phyloP scores from a whole-genome alignment of 37 sponge, comb jelly and placozoan genomes.

The Dysidea cf. avara region DNA sequence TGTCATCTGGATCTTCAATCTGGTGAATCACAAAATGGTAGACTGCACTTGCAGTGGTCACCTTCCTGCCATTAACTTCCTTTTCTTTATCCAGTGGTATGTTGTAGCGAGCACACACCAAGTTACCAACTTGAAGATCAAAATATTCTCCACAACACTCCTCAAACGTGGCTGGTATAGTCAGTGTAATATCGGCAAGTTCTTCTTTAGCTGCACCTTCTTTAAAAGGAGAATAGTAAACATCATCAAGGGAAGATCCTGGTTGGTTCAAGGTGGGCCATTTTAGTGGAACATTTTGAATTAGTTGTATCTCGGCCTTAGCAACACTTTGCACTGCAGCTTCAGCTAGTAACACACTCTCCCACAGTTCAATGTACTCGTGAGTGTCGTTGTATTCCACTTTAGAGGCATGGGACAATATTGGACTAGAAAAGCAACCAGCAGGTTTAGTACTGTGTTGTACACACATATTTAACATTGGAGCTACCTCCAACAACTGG shows the following conservation, averaged over 20 bases:
- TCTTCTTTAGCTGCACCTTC: conserved; percentile 4
- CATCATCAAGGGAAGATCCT: conserved; percentile 10
- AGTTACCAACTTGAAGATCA: conserved; percentile 41
- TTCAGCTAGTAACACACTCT: conserved; percentile 60
- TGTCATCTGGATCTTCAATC: conserved; percentile 1
- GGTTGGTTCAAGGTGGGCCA: conserved; percentile 57
- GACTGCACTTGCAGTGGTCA: conserved; percentile 27
- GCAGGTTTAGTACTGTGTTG: conserved; percentile 63
- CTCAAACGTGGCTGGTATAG: conserved; percentile 13
- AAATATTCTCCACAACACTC: conserved; percentile 22
- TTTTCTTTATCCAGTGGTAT: not conserved
- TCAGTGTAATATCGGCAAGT: conserved; percentile 1
- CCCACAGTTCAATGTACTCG: conserved; percentile 64
- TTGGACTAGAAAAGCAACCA: conserved; percentile 56
- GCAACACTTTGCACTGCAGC: conserved; percentile 51
- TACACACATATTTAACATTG: conserved; percentile 46
- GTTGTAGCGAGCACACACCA: conserved; percentile 66
- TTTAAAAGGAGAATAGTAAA: conserved; percentile 12
- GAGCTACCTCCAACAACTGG: conserved; percentile 50
- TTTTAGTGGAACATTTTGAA: conserved; percentile 45
- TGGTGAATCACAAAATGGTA: conserved; percentile 56
- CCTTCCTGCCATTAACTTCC: not conserved
- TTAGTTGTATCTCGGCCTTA: conserved; percentile 6
- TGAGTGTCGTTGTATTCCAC: conserved; percentile 10
- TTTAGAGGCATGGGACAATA: conserved; percentile 46